phyloP scores from a whole-genome alignment of 2,797 vertebrate genomes.

The Sandelia bainsii region DNA sequence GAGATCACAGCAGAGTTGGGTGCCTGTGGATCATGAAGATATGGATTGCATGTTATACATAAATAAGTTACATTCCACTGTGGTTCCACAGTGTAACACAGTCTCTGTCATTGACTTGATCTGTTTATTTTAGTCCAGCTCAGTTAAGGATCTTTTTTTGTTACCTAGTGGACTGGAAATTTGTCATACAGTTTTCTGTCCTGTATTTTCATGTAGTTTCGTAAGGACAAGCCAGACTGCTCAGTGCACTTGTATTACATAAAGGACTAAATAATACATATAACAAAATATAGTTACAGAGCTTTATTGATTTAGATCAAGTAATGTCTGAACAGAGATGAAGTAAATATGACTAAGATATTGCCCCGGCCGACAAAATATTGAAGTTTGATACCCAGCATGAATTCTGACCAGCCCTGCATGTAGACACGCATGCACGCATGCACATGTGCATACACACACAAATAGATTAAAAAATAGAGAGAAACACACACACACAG shows the following conservation, averaged over 20 bases:
- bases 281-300: not conserved
- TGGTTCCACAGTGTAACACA: not conserved
- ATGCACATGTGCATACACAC: not conserved
- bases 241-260: too few species aligned
- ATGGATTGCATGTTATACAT: conserved; percentile 16
- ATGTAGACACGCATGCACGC: not conserved
- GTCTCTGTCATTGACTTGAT: not conserved
- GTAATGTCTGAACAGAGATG: not conserved
- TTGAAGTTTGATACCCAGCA: not conserved
- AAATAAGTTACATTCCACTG: conserved; percentile 1
- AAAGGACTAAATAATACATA: too few species aligned
- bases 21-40: conserved; percentile 18
- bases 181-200: not conserved
- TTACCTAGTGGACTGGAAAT: not conserved
- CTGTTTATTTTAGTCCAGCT: not conserved
- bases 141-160: not conserved
- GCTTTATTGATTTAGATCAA: not conserved
- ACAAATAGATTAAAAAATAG: not conserved
- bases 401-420: not conserved
- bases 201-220: too few species aligned
- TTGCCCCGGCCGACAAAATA: not conserved
- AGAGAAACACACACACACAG: not conserved
- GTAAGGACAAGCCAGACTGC: too few species aligned
- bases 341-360: not conserved
- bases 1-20: conserved; percentile 38